A percentile compares a stretch with the other conserved stretches of the same genome.
These are phyloP conservation scores for Hystrix brachyura DNA, from an alignment of 2,113 vertebrate species.

Conservation along the genomic window DNA sequence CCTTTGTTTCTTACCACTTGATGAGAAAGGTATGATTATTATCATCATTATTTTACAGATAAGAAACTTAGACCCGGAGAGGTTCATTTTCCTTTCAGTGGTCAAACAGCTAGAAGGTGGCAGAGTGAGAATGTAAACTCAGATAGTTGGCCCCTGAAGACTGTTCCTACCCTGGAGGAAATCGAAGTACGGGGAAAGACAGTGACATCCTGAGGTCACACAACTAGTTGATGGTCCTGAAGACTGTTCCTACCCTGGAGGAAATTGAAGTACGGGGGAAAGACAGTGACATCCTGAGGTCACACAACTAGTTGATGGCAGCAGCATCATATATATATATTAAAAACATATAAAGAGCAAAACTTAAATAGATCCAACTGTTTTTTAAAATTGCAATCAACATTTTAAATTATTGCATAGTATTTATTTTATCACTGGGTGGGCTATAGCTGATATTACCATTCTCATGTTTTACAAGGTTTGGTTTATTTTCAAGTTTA, in stretches of 20 bases:
- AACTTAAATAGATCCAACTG: neutral
- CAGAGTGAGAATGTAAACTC: neutral
- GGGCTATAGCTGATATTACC: neutral
- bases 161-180: neutral
- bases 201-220: neutral
- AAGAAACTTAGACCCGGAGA: neutral
- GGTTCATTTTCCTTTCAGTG: neutral
- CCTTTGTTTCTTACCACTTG: neutral
- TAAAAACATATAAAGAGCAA: neutral
- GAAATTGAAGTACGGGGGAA: neutral
- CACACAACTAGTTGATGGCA: neutral
- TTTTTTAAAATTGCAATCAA: neutral
- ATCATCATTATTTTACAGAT: neutral
- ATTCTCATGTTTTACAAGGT: neutral
- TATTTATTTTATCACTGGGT: neutral
- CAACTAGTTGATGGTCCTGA: neutral
- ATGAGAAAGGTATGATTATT: neutral
- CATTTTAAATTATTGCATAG: neutral
- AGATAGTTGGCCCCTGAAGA: neutral
- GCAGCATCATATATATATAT: neutral
- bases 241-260: neutral
- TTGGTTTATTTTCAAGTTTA: slow-evolving; percentile 5
- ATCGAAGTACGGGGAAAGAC: neutral
- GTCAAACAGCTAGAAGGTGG: neutral
- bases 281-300: neutral